Evolutionary conservation across 2,113 vertebrate genomes (phyloP), one percentile per base, ranked within the genome.

Genomic region (Puma concolor): DNA sequence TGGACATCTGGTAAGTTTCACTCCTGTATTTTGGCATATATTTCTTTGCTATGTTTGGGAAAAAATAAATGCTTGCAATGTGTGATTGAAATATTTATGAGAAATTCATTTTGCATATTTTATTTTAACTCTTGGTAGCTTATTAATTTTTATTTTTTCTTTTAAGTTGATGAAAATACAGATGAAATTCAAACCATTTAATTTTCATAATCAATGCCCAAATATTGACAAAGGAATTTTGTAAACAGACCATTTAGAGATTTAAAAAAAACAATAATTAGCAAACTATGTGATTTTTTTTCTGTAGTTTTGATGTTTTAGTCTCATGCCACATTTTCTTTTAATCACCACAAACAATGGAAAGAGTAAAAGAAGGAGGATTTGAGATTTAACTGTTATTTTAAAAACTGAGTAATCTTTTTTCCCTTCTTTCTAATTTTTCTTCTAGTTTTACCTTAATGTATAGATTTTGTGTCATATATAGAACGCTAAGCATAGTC

Each of bases 1-100:
- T 97, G 98, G 97, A 38, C 97, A 98, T 89, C 79, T 92, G 91
- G 90, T 79, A 96, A 91, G 31, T 97, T 97, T 97, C 27, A 60
- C 84, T 98, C 80, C 48, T 95, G 15, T 54, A 77, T 97, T 97
- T 97, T 98, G 93, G 94, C 95, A 66, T 95, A 21, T 95, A 97
- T 90, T 97, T 90, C 16, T 44, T 95, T 98, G 60, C 50, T 98
- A 95, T 98, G 84, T 94, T 97, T 63, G 48, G 36, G 21, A 3
- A 63, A 90, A 94, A 97, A 92, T 82, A 91, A 97, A 92, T 79
- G 69, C 95, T 97, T 96, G 41, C n/a, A 38, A 77, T 50, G 54
- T 66, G 63, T 88, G 94, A 84, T 48, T 93, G 69, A 74, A 97
- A 95, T 97, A 84, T 82, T 89, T 96, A 7, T 88, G 41, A 95